phyloP scores from a whole-genome alignment of 35 echinoderm and acorn worm genomes.

The Heliocidaris tuberculata region DNA sequence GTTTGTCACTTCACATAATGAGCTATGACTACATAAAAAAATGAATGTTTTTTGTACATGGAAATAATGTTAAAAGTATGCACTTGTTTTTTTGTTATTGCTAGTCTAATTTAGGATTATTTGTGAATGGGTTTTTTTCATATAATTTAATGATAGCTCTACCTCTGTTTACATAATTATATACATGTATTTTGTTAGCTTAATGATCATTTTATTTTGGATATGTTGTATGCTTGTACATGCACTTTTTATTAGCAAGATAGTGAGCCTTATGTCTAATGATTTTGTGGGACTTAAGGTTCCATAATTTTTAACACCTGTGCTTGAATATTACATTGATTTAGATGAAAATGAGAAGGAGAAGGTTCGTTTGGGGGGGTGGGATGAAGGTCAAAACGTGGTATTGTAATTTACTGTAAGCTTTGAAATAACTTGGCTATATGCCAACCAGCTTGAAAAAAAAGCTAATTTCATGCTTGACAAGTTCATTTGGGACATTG shows the following conservation, averaged over 20 bases:
- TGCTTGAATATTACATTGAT: not conserved
- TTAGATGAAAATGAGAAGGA: not conserved
- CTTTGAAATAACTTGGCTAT: too few species aligned
- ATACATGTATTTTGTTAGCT: not conserved
- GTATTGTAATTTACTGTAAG: too few species aligned
- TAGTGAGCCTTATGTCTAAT: not conserved
- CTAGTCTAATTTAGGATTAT: not conserved
- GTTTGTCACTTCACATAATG: not conserved
- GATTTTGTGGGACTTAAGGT: not conserved
- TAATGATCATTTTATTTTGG: not conserved
- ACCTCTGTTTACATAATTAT: not conserved
- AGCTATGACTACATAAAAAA: not conserved
- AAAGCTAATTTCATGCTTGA: too few species aligned
- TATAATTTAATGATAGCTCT: constrained; percentile 13
- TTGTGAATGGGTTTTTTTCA: not conserved
- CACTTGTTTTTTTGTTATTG: too few species aligned
- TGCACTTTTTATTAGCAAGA: not conserved
- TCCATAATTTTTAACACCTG: not conserved
- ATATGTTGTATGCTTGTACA: not conserved
- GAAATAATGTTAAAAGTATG: too few species aligned
- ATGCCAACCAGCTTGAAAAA: too few species aligned
- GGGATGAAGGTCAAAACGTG: too few species aligned
- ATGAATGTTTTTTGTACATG: not conserved
- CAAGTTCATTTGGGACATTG: too few species aligned
- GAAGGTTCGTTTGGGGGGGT: not conserved